Conservation (phyloP, 2,797 vertebrate species). For the Huso huso region DNA sequence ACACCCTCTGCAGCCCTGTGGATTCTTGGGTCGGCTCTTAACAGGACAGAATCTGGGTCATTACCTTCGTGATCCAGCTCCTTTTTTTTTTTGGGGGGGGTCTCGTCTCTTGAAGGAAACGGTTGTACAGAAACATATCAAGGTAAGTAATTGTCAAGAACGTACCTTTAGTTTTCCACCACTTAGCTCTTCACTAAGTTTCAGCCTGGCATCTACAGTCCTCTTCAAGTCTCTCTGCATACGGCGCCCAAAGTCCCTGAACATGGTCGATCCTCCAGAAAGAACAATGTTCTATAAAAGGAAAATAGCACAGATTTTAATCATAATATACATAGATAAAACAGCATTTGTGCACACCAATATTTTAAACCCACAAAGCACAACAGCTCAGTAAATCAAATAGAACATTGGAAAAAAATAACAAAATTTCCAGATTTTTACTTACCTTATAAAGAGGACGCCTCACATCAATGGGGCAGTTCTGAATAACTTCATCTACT, state of each 20-base stretch:
- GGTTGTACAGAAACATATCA: too few relatives aligned
- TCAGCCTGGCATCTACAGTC: conserved; percentile 87
- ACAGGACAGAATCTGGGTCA: too few relatives aligned
- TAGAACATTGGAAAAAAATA: too few relatives aligned
- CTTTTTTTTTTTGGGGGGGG: too few relatives aligned
- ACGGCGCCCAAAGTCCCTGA: conserved; percentile 94
- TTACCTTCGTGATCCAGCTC: too few relatives aligned
- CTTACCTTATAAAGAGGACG: conserved; percentile 94
- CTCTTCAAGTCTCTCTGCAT: conserved; percentile 95
- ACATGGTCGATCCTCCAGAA: conserved; percentile 97
- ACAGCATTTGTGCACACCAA: neutral
- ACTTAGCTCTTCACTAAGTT: conserved; percentile 92
- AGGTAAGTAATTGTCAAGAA: neutral
- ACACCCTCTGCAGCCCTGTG: too few relatives aligned
- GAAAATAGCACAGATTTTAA: neutral
- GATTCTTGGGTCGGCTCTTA: too few relatives aligned
- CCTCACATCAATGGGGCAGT: conserved; percentile 94
- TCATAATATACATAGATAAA: neutral
- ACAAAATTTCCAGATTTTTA: conserved; percentile 1
- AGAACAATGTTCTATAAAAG: conserved; percentile 87
- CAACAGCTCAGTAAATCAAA: too few relatives aligned
- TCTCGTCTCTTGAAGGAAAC: neutral
- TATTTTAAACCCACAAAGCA: too few relatives aligned
- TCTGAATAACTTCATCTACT: conserved; percentile 98
- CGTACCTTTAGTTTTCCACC: conserved; percentile 89